phyloP scores from a whole-genome alignment of 1,140 invertebrate species.

The Aradophagus sp. region DNA sequence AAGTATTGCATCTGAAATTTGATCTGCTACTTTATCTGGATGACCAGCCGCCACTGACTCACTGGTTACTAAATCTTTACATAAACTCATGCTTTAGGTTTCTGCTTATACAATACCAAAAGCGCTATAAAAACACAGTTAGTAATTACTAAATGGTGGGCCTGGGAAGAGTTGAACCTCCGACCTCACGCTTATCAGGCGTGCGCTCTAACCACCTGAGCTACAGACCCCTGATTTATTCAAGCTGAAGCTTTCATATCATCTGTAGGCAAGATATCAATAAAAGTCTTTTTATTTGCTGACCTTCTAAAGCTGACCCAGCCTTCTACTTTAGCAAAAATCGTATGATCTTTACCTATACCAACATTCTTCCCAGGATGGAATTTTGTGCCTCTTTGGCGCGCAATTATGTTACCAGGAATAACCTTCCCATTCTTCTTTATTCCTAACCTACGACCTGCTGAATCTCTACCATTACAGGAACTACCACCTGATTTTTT shows the following conservation, averaged over 20 bases:
- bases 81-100: conserved; percentile 23
- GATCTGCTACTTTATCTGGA: conserved; percentile 24
- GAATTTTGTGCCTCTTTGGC: conserved; percentile 20
- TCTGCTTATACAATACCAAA: conserved; percentile 22
- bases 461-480: conserved; percentile 27
- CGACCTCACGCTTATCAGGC: conserved; percentile 25
- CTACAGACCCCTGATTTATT: conserved; percentile 25
- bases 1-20: conserved; percentile 27
- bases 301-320: conserved; percentile 17
- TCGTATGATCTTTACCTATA: conserved; percentile 26
- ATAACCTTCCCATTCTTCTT: conserved; percentile 19
- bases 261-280: conserved; percentile 20
- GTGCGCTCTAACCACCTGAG: conserved; percentile 26
- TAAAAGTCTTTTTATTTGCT: conserved; percentile 25
- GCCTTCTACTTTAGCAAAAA: conserved; percentile 21
- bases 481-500: conserved; percentile 29
- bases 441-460: conserved; percentile 13
- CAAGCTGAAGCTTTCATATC: conserved; percentile 23
- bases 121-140: conserved; percentile 21
- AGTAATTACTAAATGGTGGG: conserved; percentile 26
- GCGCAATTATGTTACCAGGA: conserved; percentile 26
- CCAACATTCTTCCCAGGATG: conserved; percentile 27
- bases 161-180: conserved; percentile 21
- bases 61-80: conserved; percentile 17
- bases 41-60: conserved; percentile 16